These are phyloP conservation scores for Thalassaphorura encarpata DNA, from an alignment of 1,140 invertebrate species.

Conservation along the genomic window DNA sequence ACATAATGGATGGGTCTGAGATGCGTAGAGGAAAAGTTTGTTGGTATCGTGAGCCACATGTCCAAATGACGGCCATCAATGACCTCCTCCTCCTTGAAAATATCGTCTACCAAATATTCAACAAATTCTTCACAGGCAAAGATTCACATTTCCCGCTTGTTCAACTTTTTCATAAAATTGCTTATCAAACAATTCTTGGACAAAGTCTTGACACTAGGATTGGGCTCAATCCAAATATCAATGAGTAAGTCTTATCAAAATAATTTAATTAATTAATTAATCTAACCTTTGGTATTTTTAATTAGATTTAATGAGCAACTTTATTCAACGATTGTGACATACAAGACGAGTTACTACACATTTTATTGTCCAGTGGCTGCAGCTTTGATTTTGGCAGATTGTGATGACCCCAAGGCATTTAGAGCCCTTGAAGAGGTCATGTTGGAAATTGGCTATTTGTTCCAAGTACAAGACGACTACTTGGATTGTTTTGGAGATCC, in stretches of 20 bases:
- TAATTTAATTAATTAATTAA: no score
- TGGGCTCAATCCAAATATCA: no score
- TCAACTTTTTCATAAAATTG: slow-evolving; percentile 67
- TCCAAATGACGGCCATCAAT: slow-evolving; percentile 51
- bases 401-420: no score
- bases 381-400: no score
- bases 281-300: no score
- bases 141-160: slow-evolving; percentile 68
- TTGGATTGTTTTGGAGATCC: slow-evolving; percentile 86
- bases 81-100: slow-evolving; percentile 72
- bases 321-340: slow-evolving; percentile 49
- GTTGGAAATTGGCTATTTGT: slow-evolving; percentile 88
- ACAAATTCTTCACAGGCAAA: slow-evolving; percentile 61
- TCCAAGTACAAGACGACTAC: slow-evolving; percentile 90
- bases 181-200: slow-evolving; percentile 7
- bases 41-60: slow-evolving; percentile 48
- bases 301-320: slow-evolving; percentile 38
- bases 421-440: slow-evolving; percentile 54
- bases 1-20: slow-evolving; percentile 52
- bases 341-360: slow-evolving; percentile 58
- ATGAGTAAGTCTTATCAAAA: neutral
- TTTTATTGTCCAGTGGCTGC: slow-evolving; percentile 52
- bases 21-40: slow-evolving; percentile 49
- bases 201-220: neutral
- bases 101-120: slow-evolving; percentile 64